Evolutionary conservation across 2,888 invertebrate species (phyloP), one percentile per base, ranked within the genome.

Genomic region (Cyaniris semiargus): DNA sequence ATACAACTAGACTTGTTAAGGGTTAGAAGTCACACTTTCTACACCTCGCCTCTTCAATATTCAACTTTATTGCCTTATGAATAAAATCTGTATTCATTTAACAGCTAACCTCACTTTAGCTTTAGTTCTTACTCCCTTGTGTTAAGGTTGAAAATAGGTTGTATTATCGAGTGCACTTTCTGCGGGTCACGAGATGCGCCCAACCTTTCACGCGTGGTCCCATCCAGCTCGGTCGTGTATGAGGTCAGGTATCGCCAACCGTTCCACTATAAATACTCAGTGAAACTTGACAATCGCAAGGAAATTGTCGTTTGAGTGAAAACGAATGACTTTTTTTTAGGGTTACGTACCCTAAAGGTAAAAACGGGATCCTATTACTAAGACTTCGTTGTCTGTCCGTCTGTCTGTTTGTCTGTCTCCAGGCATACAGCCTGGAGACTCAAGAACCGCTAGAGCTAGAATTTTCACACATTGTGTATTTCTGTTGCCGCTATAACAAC

Each of bases 141-240:
- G 10, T 78, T 83, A 80, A 76, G 79, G 82, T 80, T 75, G 48
- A 77, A 78, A 77, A 79, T 80, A 60, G 78, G 38, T 76, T 79
- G 78, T 76, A 72, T 85, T 85, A 84, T 83, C 83, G 85, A 86
- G 86, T 87, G 89, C 90, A 87, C 89, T 90, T 89, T 91, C 89
- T 86, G 89, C 83, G 81, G 93, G 93, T 94, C 93, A 90, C 93
- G 93, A 92, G 93, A 94, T 93, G 93, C 89, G 90, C 86, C 86
- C 90, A 91, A 93, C 93, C 93, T 93, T 93, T 93, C 92, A 93
- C 93, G 93, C 89, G 88, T 86, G 88, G 90, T 87, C 89, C 81
- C 88, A 87, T 90, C 85, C 88, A 87, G 90, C 85, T 91, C 90
- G 89, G 86, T 84, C 83, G 80, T 79, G 81, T 81, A 78, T 77